These are phyloP conservation scores for Epistrophe eligans DNA, from an alignment of 2,888 invertebrate species.

Conservation along the genomic window DNA sequence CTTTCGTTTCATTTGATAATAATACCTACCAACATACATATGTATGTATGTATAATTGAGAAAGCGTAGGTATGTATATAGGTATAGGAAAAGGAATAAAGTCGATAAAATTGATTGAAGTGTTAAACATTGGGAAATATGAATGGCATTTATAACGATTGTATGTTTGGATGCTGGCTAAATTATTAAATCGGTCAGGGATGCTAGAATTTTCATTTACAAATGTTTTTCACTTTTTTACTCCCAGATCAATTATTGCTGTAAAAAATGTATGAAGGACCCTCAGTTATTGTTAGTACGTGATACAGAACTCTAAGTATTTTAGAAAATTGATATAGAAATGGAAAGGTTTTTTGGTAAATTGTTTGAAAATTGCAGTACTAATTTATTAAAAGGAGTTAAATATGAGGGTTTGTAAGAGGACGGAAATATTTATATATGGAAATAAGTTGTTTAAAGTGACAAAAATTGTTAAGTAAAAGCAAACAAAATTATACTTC, in stretches of 20 bases:
- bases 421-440: background rate
- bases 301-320: background rate
- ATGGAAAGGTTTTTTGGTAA: background rate
- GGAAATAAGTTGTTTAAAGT: background rate
- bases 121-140: slow-evolving; percentile 67
- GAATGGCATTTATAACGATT: slow-evolving; percentile 37
- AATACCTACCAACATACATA: background rate
- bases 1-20: slow-evolving; percentile 62
- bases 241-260: slow-evolving; percentile 61
- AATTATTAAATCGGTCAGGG: slow-evolving; percentile 67
- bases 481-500: no score
- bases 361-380: background rate
- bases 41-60: slow-evolving; percentile 2
- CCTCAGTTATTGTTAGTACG: slow-evolving; percentile 15
- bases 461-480: background rate
- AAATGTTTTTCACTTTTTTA: slow-evolving; percentile 61
- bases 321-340: slow-evolving; percentile 7
- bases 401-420: no score
- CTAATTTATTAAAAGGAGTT: slow-evolving; percentile 15
- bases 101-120: slow-evolving; percentile 76
- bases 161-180: slow-evolving; percentile 36
- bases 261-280: slow-evolving; percentile 11
- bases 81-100: slow-evolving; percentile 33
- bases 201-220: slow-evolving; percentile 69
- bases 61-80: slow-evolving; percentile 1